Conservation (phyloP, 1,140 invertebrate genomes). For the Drosophila bifasciata region DNA sequence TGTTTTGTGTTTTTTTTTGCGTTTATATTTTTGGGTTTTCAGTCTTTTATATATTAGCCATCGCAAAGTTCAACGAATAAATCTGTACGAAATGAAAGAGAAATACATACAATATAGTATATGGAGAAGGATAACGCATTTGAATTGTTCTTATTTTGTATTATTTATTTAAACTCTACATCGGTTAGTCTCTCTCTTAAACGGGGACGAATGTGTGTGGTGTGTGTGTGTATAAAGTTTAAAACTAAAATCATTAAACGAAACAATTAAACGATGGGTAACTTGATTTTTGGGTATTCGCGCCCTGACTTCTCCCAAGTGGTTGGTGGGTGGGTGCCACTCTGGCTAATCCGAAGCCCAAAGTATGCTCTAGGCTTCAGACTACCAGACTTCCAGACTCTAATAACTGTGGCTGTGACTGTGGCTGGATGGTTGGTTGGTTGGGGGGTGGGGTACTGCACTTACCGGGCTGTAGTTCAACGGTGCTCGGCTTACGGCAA, state of each 20-base stretch:
- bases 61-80: constrained; percentile 84
- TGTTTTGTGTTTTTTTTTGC: constrained; percentile 57
- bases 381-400: not conserved
- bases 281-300: constrained; percentile 10
- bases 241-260: too few relatives aligned
- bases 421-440: not conserved
- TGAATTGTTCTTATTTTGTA: not conserved
- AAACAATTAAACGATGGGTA: too few relatives aligned
- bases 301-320: not conserved
- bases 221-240: not conserved
- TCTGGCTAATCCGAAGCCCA: constrained; percentile 2
- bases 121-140: constrained; percentile 75
- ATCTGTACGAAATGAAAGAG: constrained; percentile 83
- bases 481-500: constrained; percentile 94
- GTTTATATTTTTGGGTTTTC: constrained; percentile 74
- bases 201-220: not conserved
- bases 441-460: constrained; percentile 56
- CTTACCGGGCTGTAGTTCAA: constrained; percentile 95
- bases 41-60: constrained; percentile 84
- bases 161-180: constrained; percentile 52
- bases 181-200: constrained; percentile 42
- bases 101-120: constrained; percentile 80
- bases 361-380: not conserved
- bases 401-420: not conserved
- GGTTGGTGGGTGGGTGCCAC: too few relatives aligned